A percentile compares a stretch with the other conserved stretches of the same genome.
Conservation (phyloP, 2,888 invertebrate genomes). For the Ochropacha duplaris region DNA sequence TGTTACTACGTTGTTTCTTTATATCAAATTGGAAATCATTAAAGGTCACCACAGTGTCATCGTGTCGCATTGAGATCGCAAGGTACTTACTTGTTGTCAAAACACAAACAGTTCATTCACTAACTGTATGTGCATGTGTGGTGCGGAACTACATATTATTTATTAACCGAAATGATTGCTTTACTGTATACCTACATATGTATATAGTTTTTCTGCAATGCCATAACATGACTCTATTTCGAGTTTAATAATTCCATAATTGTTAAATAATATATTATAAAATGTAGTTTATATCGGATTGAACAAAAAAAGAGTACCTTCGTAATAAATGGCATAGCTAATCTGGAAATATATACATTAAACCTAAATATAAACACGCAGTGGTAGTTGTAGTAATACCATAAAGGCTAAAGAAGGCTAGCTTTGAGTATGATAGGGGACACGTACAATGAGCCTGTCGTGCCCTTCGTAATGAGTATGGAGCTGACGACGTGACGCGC, state of each 20-base stretch:
- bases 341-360: not conserved
- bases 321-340: too few species aligned
- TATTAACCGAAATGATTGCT: not conserved
- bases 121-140: not conserved
- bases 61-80: not conserved
- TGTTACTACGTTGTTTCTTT: not conserved
- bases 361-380: not conserved
- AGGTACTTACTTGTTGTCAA: not conserved
- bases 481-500: slow-evolving; percentile 58
- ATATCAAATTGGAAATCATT: not conserved
- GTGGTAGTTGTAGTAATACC: not conserved
- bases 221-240: too few species aligned
- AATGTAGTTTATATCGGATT: too few species aligned
- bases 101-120: not conserved
- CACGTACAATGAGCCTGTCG: slow-evolving; percentile 14
- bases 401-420: not conserved
- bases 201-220: too few species aligned
- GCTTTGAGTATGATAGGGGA: slow-evolving; percentile 14
- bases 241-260: too few species aligned
- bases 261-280: too few species aligned
- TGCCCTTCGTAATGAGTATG: slow-evolving; percentile 38
- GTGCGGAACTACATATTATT: not conserved
- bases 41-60: not conserved
- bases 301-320: too few species aligned
- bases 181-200: not conserved